phyloP scores from a whole-genome alignment of 2,797 vertebrate species.

The Centroberyx gerrardi region DNA sequence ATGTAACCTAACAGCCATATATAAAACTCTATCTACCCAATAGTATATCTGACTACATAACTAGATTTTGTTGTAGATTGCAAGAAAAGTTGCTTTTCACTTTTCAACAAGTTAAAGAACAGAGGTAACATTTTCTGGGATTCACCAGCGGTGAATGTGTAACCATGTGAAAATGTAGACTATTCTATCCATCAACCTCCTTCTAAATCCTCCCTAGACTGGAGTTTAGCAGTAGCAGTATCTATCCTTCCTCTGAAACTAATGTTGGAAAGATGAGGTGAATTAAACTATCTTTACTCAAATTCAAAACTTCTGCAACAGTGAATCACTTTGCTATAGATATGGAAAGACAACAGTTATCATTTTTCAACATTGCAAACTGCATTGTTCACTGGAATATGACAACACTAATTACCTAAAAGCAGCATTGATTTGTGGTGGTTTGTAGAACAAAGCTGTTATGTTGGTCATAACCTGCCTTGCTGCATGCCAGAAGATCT shows the following conservation, averaged over 20 bases:
- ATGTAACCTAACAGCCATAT: not conserved
- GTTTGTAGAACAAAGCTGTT: conserved; percentile 77
- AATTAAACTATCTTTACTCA: not conserved
- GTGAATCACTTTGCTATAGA: not conserved
- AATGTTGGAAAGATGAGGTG: not conserved
- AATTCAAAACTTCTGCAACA: not conserved
- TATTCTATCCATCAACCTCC: not conserved
- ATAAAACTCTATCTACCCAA: not conserved
- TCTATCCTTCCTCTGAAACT: not conserved
- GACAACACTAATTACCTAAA: not conserved
- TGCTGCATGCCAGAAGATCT: conserved; percentile 59
- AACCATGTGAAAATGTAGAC: not conserved
- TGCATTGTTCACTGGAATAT: not conserved
- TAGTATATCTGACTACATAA: not conserved
- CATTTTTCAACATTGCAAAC: not conserved
- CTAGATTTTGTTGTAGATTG: not conserved
- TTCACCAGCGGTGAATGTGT: not conserved
- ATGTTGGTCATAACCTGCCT: conserved; percentile 64
- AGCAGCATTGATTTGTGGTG: conserved; percentile 77
- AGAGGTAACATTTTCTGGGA: not conserved
- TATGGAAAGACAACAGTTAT: not conserved
- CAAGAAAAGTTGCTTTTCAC: not conserved
- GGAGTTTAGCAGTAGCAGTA: not conserved
- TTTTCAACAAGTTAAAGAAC: not conserved
- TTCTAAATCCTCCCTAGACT: not conserved